Conservation (phyloP, 2,113 vertebrate genomes). For the Catharus minimus region DNA sequence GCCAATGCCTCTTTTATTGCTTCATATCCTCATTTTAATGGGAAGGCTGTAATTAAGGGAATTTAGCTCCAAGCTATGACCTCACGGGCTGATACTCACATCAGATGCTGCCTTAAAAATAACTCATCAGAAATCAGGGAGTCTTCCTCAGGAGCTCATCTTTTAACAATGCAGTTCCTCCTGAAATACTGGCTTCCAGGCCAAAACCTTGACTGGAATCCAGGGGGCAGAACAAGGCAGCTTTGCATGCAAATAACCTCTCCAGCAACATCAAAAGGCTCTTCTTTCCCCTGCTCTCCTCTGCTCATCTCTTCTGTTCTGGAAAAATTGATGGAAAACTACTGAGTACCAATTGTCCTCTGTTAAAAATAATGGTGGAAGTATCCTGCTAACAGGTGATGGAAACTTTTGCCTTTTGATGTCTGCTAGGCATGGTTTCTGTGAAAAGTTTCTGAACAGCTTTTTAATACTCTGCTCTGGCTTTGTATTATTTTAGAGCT, state of each 20-base stretch:
- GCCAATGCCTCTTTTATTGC: slow-evolving; percentile 1
- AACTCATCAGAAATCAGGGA: slow-evolving; percentile 24
- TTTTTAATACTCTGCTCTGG: neutral
- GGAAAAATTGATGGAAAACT: neutral
- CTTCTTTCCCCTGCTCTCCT: neutral
- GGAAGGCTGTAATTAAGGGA: slow-evolving; percentile 33
- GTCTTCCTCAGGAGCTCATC: neutral
- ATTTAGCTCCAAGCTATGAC: slow-evolving; percentile 36
- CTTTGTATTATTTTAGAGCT: neutral
- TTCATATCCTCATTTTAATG: slow-evolving; percentile 28
- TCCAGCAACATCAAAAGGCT: slow-evolving; percentile 12
- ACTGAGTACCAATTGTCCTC: neutral
- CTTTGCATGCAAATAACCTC: slow-evolving; percentile 28
- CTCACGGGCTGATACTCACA: slow-evolving; percentile 37
- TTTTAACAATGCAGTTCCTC: slow-evolving; percentile 41
- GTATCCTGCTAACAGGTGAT: neutral
- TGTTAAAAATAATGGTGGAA: neutral
- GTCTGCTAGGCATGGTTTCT: neutral
- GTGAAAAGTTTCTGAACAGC: neutral
- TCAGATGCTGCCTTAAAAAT: slow-evolving; percentile 40
- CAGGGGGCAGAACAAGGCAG: slow-evolving; percentile 20
- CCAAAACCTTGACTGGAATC: slow-evolving; percentile 39
- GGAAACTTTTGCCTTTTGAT: neutral
- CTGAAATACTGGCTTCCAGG: slow-evolving; percentile 71
- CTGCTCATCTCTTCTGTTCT: neutral